A percentile compares a stretch with the other conserved stretches of the same genome.
Evolutionary conservation across 1,140 invertebrate species (phyloP).

Genomic region (Brachionus angularis): DNA sequence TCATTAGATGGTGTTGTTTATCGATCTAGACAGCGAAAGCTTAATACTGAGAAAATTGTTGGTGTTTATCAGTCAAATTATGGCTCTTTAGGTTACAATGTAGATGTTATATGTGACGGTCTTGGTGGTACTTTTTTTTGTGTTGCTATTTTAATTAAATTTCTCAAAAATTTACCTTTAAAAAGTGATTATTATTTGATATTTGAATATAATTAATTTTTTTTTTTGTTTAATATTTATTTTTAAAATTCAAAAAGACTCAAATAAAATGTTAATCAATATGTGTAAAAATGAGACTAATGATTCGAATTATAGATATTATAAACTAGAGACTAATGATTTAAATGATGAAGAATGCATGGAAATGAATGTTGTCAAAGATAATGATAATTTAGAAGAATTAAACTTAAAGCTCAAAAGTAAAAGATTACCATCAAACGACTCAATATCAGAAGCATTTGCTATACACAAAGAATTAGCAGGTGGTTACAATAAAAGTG

Average conservation of each 20-base stretch:
- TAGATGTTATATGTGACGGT: slow-evolving; percentile 26
- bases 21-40: background rate
- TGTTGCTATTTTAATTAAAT: slow-evolving; percentile 18
- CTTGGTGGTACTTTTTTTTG: slow-evolving; percentile 6
- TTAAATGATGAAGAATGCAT: background rate
- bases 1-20: slow-evolving; percentile 27
- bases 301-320: background rate
- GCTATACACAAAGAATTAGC: no score
- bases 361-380: background rate
- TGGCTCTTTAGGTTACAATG: slow-evolving; percentile 26
- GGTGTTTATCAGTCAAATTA: slow-evolving; percentile 26
- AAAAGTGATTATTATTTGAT: slow-evolving; percentile 5
- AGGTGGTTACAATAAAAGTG: background rate
- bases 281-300: background rate
- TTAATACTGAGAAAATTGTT: background rate
- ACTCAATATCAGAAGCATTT: slow-evolving; percentile 4
- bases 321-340: background rate
- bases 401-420: background rate
- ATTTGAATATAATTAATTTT: no score
- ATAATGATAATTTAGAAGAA: background rate
- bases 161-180: slow-evolving; percentile 9
- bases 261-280: background rate
- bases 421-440: background rate
- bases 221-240: background rate
- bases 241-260: background rate